Conservation (phyloP, 2,888 invertebrate species). For the Rhagium mordax region DNA sequence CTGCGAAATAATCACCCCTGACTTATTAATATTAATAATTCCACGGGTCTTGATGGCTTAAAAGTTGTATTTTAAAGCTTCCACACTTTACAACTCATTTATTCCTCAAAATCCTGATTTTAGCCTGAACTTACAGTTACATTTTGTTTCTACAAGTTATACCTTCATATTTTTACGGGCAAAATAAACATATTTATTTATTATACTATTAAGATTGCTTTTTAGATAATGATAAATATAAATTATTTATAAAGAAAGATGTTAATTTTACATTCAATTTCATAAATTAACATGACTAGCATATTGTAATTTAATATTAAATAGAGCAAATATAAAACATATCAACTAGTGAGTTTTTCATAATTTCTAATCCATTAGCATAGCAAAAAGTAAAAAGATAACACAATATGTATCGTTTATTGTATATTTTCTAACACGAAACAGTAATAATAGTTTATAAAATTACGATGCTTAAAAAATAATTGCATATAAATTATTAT, state of each 20-base stretch:
- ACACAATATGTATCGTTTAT: neutral
- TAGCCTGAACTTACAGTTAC: no score
- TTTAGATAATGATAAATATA: neutral
- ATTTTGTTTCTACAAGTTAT: no score
- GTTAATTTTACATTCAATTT: constrained; percentile 20
- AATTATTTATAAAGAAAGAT: constrained; percentile 3
- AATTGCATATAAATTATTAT: constrained; percentile 11
- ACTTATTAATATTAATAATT: no score
- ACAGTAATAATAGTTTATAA: constrained; percentile 19
- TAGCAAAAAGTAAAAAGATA: constrained; percentile 31
- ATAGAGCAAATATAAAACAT: constrained; percentile 16
- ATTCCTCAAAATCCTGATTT: no score
- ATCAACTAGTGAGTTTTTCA: constrained; percentile 15
- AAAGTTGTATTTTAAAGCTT: no score
- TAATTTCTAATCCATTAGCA: constrained; percentile 26
- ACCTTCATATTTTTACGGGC: no score
- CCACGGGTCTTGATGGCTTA: no score
- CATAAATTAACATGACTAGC: neutral
- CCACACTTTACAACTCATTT: no score
- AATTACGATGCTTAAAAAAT: constrained; percentile 4
- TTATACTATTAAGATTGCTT: neutral
- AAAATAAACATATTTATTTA: no score
- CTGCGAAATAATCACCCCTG: no score
- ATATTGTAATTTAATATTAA: constrained; percentile 12
- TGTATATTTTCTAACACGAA: constrained; percentile 28